Conservation (phyloP, 1,140 invertebrate genomes). For the Leptinotarsa undecemlineata region DNA sequence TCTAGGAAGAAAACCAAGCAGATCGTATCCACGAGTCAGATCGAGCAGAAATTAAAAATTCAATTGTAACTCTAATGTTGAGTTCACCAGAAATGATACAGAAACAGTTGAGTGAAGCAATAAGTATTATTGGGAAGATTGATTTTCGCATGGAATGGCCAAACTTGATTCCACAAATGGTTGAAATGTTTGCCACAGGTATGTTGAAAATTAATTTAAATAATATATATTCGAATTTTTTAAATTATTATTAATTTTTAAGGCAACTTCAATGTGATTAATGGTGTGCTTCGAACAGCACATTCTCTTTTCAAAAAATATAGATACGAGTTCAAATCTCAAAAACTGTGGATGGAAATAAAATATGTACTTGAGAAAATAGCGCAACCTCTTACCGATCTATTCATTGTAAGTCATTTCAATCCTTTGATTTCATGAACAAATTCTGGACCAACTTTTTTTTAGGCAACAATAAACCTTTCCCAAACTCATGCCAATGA, state of each 20-base stretch:
- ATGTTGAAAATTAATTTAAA: slow-evolving; percentile 20
- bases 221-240: slow-evolving; percentile 12
- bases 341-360: slow-evolving; percentile 93
- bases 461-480: slow-evolving; percentile 83
- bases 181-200: slow-evolving; percentile 85
- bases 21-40: slow-evolving; percentile 84
- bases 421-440: background rate
- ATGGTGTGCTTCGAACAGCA: slow-evolving; percentile 91
- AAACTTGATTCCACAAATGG: slow-evolving; percentile 85
- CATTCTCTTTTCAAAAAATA: slow-evolving; percentile 97
- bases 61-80: slow-evolving; percentile 92
- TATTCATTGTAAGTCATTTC: slow-evolving; percentile 74
- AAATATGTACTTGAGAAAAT: slow-evolving; percentile 94
- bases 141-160: slow-evolving; percentile 97
- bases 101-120: slow-evolving; percentile 93
- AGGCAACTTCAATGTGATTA: slow-evolving; percentile 94
- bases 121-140: slow-evolving; percentile 90
- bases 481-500: slow-evolving; percentile 79
- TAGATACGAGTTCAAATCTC: slow-evolving; percentile 93
- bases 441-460: slow-evolving; percentile 24
- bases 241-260: slow-evolving; percentile 32
- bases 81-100: slow-evolving; percentile 88
- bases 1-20: slow-evolving; percentile 75
- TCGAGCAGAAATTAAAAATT: slow-evolving; percentile 76
- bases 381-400: slow-evolving; percentile 89